Conservation (phyloP, 2,113 vertebrate genomes). For the Aviceda subcristata region DNA sequence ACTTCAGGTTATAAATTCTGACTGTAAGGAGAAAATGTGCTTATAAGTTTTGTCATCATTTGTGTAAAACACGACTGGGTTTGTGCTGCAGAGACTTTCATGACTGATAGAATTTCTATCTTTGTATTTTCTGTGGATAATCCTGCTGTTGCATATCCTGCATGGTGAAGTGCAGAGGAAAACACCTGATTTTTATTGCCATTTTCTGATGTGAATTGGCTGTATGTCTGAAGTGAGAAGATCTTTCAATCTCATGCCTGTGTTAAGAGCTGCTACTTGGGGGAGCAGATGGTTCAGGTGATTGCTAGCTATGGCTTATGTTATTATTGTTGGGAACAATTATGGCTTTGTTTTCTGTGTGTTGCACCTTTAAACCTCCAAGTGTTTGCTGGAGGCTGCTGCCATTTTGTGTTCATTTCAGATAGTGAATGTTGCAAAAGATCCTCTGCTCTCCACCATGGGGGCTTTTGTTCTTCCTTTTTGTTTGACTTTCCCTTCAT, state of each 20-base stretch:
- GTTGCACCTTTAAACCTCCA: not conserved
- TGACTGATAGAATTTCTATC: not conserved
- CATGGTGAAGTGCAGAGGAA: not conserved
- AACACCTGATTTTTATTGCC: not conserved
- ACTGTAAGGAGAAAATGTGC: conserved; percentile 58
- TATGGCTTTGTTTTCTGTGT: not conserved
- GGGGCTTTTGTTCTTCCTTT: not conserved
- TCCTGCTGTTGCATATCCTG: not conserved
- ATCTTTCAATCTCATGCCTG: not conserved
- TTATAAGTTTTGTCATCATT: conserved; percentile 54
- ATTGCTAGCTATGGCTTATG: not conserved
- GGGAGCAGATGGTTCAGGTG: not conserved
- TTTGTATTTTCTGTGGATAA: conserved; percentile 2
- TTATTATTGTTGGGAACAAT: not conserved
- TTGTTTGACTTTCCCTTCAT: not conserved
- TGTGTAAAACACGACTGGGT: conserved; percentile 6
- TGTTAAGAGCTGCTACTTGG: not conserved
- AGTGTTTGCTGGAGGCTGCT: not conserved
- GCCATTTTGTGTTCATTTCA: not conserved
- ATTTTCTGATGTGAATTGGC: not conserved
- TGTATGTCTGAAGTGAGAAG: not conserved
- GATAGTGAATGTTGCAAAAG: not conserved
- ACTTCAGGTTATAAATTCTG: conserved; percentile 63
- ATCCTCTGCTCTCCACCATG: not conserved
- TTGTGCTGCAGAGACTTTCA: not conserved